Base-by-base conservation (phyloP, 1,140 invertebrate species). In the Periplaneta americana region DNA sequence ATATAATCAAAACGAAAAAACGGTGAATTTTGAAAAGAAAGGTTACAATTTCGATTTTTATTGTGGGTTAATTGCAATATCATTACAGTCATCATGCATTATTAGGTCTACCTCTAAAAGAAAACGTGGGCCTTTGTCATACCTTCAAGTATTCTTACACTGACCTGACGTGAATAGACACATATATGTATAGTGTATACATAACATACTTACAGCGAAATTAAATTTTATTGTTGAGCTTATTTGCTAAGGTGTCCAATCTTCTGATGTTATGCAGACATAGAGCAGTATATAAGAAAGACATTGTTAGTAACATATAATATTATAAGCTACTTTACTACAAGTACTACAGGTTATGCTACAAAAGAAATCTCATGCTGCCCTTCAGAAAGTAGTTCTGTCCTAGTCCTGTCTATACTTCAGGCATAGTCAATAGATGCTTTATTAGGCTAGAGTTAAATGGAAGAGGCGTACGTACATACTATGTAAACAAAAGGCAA, bases 91-190 rank as follows among this genome's bases (percentile, higher is more conserved):
- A 36, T 34, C 75, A 76, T 34, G 75, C 75, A 76, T 11, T 31
- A 36, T 79, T 79, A 37, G 34, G 22, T 66, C 32, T 80, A 34
- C 48, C n/a, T 28, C 32, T 39, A 39, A 79, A 79, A 15, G 37
- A 39, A 34, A 34, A 22, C 85, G 86, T 86, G 86, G 87, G 87
- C 87, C 86, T 89, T 87, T 87, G 87, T 86, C 86, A 85, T 85
- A 82, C 80, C 82, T 74, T 80, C 34, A 84, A 91, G 94, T 91
- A 98, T 98, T 93, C 93, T 89, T 95, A 66, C 48, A n/a, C 48
- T 66, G 48, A 28, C 28, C n/a, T n/a, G 6, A 48, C 28, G 48
- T 66, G 13, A n/a, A n/a, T 66, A 66, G 22, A 66, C 13, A 15
- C 39, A 18, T 37, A 37, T 15, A 37, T 37, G 36, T 15, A 9